Base-by-base conservation (phyloP, 2,113 vertebrate species). In the Macquaria australasica region DNA sequence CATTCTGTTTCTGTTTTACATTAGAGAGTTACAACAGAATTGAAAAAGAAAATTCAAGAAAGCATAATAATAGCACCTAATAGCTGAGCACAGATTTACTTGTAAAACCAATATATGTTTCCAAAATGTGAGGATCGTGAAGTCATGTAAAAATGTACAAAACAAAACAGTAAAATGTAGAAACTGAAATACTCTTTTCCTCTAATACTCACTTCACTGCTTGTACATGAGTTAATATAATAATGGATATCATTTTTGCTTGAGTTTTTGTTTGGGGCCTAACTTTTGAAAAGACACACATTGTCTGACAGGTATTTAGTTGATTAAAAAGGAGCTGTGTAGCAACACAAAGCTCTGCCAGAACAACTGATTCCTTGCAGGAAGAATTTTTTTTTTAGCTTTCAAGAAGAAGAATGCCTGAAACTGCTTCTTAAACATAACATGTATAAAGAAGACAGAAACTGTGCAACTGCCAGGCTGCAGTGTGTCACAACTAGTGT, bases 341-440 rank as follows among this genome's bases (percentile, higher is more conserved):
- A 50, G 43, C 53, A 69, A 58, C 53, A 73, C 62, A 73, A 69
- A 69, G 16, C 28, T 18, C 73, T 73, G 58, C 28, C 23, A 77
- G 58, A 63, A 41, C 7, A 9, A 16, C 16, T 4, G 14, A 12
- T 56, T 45, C 23, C 20, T 50, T 59, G 73, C 79, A 82, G 73
- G 68, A 73, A 77, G 60, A 21, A 4, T 14, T 75, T 51, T 81
- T 64, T 75, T 84, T 81, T 77, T 39, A 55, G 55, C 69, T 73
- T 73, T 68, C 77, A 73, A 70, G 50, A 81, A 77, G 60, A 84
- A 74, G 55, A 72, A 80, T 72, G 71, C 67, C 71, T 84, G 48
- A 69, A 81, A 73, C 28, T 39, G 58, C 15, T 23, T 56, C 55
- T 55, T 73, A 66, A 76, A 69, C 59, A 77, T 48, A 78, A 31